These are phyloP conservation scores for Gnathonemus longibarbis DNA, from an alignment of 2,113 vertebrate species.

Conservation along the genomic window DNA sequence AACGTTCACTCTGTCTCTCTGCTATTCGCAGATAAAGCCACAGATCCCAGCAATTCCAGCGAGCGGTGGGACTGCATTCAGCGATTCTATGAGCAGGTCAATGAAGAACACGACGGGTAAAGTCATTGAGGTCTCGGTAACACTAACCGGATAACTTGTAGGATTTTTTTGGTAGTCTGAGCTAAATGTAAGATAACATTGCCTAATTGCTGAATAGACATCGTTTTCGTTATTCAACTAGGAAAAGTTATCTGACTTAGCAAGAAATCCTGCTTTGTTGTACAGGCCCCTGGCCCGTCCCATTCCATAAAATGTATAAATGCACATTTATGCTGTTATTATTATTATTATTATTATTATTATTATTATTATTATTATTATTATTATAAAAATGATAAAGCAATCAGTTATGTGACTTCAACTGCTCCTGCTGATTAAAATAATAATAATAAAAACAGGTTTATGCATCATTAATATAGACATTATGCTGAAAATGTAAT, in stretches of 20 bases:
- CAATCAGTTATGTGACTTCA: neutral
- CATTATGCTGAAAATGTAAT: neutral
- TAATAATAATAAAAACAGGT: neutral
- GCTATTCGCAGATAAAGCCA: constrained; percentile 66
- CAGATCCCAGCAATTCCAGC: constrained; percentile 61
- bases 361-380: neutral
- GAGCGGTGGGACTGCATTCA: constrained; percentile 80
- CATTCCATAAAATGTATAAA: neutral
- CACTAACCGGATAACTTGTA: neutral
- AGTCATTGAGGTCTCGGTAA: neutral
- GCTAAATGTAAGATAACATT: neutral
- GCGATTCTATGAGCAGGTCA: constrained; percentile 73
- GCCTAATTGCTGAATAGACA: neutral
- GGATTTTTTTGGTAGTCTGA: neutral
- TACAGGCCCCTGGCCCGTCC: neutral
- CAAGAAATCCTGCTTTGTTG: neutral
- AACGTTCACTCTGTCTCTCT: neutral
- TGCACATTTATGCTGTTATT: neutral
- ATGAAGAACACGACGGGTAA: constrained; percentile 65
- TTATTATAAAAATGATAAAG: neutral
- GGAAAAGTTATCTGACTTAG: neutral
- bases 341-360: neutral
- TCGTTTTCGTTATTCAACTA: neutral
- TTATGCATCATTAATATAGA: neutral
- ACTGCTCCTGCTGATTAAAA: neutral